phyloP scores from a whole-genome alignment of 2,888 invertebrate species.

The Hecatera dysodea region DNA sequence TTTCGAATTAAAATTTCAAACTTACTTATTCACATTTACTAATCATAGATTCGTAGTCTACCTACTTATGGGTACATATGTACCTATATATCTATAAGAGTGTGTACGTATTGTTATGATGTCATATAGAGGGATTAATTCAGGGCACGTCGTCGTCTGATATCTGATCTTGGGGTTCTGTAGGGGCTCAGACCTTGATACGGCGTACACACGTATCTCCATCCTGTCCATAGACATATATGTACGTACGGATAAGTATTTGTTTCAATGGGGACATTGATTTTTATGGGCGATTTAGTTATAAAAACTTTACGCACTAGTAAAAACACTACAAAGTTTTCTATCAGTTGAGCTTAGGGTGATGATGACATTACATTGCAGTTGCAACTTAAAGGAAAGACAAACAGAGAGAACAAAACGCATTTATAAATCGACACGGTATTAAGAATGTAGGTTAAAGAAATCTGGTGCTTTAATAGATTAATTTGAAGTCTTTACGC shows the following conservation, averaged over 20 bases:
- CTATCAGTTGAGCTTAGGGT: too few relatives aligned
- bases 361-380: too few relatives aligned
- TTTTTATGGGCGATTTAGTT: constrained; percentile 39
- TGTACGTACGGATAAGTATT: constrained; percentile 36
- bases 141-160: constrained; percentile 85
- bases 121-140: constrained; percentile 87
- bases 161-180: constrained; percentile 86
- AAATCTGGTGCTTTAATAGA: neutral
- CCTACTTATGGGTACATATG: neutral
- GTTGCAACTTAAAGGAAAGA: too few relatives aligned
- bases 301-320: too few relatives aligned
- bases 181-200: constrained; percentile 79
- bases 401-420: too few relatives aligned
- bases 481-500: neutral
- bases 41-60: neutral
- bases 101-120: constrained; percentile 77
- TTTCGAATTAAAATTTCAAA: neutral
- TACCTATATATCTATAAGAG: constrained; percentile 36
- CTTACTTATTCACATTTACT: neutral
- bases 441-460: neutral
- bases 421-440: too few relatives aligned
- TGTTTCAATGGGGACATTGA: constrained; percentile 38
- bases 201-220: constrained; percentile 64
- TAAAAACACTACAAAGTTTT: too few relatives aligned
- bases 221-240: constrained; percentile 52